Base-by-base conservation (phyloP, 1,140 invertebrate genomes). In the Aphaenogaster ashmeadi region DNA sequence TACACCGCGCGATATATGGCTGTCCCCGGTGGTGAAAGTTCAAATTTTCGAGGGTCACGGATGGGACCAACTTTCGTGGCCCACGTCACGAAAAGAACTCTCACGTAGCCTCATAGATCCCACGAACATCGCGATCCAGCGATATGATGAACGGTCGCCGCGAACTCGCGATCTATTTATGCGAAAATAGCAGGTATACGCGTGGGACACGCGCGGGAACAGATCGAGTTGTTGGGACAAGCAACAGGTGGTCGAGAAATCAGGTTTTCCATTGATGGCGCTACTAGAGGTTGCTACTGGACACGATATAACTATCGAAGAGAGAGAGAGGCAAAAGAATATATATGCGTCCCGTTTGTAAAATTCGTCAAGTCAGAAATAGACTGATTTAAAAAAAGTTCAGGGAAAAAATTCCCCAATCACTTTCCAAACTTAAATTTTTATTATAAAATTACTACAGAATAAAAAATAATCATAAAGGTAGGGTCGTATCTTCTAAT, bases 1-100 rank as follows among this genome's bases (percentile, higher is more conserved):
- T n/a, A 27, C 15, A 38, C 18, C 74, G 33, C 58, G 60, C 90
- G 11, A 88, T 36, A 58, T 72, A 84, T 44, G 38, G 56, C 64
- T 66, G 80, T 88, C 75, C 44, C 33, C 74, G 52, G 27, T 67
- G 86, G 91, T 91, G 91, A 92, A 92, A 92, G 91, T 92, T 87
- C 90, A 78, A 91, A 91, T 87, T 92, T 92, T 91, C 89, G 88
- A 79, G 75, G 88, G 81, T 85, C 75, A 85, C 74, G 36, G 18
- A 69, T 74, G 50, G 41, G 18, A 33, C 36, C 33, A 47, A 13
- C 41, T 64, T 60, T 54, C 74, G 47, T 62, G n/a, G 52, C n/a
- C 54, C 33, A 58, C 60, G 71, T 86, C 81, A 69, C 50, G 66
- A 47, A 86, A 66, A 64, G 56, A 64, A 74, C 56, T 90, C 56